A percentile compares a stretch with the other conserved stretches of the same genome.
Conservation (phyloP, 2,797 vertebrate species). For the Rhodeus uyekii region DNA sequence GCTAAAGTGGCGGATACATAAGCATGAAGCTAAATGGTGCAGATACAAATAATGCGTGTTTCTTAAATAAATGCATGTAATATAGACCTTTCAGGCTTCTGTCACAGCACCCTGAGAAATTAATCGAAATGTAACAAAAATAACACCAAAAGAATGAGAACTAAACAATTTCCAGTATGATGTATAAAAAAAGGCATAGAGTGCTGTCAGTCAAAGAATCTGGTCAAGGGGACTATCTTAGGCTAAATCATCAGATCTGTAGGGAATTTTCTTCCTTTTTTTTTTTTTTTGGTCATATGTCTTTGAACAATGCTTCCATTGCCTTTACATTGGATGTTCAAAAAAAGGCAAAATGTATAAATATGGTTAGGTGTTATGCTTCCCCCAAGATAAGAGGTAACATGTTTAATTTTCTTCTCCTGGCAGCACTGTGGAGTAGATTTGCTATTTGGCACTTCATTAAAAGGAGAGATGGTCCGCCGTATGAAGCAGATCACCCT, state of each 20-base stretch:
- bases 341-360: slow-evolving; percentile 71
- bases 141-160: slow-evolving; percentile 62
- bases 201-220: slow-evolving; percentile 74
- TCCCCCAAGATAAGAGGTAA: slow-evolving; percentile 81
- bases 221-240: slow-evolving; percentile 61
- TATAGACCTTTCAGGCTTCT: slow-evolving; percentile 78
- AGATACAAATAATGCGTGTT: slow-evolving; percentile 52
- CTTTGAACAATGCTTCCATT: slow-evolving; percentile 61
- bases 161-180: slow-evolving; percentile 80
- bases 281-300: slow-evolving; percentile 73
- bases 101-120: slow-evolving; percentile 86
- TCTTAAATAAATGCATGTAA: slow-evolving; percentile 81
- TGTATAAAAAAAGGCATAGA: slow-evolving; percentile 84
- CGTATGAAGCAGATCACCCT: slow-evolving; percentile 69
- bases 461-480: slow-evolving; percentile 78
- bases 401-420: slow-evolving; percentile 74
- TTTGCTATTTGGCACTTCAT: slow-evolving; percentile 86
- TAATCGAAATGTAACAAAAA: slow-evolving; percentile 71
- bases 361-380: slow-evolving; percentile 73
- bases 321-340: slow-evolving; percentile 62
- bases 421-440: slow-evolving; percentile 80
- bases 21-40: slow-evolving; percentile 65
- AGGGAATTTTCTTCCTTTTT: slow-evolving; percentile 58
- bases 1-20: slow-evolving; percentile 73
- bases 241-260: slow-evolving; percentile 68